These are phyloP conservation scores for Drosophila anomalata DNA, from an alignment of 2,888 invertebrate species.

Conservation along the genomic window DNA sequence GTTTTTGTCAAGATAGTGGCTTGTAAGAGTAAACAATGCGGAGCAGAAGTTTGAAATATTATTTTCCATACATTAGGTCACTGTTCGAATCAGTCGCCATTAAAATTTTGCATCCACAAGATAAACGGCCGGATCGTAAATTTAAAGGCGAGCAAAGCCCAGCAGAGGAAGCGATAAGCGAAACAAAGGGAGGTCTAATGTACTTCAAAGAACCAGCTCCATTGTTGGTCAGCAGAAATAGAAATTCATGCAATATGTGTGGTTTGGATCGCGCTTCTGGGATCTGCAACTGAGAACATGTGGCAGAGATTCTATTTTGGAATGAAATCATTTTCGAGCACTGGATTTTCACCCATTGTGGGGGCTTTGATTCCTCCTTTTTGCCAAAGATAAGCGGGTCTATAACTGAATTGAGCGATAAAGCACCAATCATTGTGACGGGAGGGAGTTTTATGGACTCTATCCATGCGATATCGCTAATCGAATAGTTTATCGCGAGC, in stretches of 20 bases:
- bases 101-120: background rate
- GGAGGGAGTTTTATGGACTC: conserved; percentile 17
- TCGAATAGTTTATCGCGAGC: conserved; percentile 18
- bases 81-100: background rate
- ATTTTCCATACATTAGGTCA: background rate
- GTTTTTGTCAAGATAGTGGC: too few species aligned
- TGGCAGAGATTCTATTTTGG: background rate
- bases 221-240: conserved; percentile 20
- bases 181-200: background rate
- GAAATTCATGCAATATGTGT: background rate
- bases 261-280: background rate
- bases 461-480: conserved; percentile 20
- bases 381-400: conserved; percentile 14
- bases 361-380: background rate
- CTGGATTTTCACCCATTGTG: background rate
- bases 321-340: background rate
- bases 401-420: conserved; percentile 20
- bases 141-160: background rate
- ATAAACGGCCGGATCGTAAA: background rate
- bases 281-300: background rate
- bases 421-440: conserved; percentile 27
- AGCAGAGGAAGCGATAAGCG: conserved; percentile 7
- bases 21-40: too few species aligned
- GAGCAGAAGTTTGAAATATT: too few species aligned
- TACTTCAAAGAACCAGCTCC: background rate